Conservation (phyloP, 1,140 invertebrate species). For the Drosophila novamexicana region DNA sequence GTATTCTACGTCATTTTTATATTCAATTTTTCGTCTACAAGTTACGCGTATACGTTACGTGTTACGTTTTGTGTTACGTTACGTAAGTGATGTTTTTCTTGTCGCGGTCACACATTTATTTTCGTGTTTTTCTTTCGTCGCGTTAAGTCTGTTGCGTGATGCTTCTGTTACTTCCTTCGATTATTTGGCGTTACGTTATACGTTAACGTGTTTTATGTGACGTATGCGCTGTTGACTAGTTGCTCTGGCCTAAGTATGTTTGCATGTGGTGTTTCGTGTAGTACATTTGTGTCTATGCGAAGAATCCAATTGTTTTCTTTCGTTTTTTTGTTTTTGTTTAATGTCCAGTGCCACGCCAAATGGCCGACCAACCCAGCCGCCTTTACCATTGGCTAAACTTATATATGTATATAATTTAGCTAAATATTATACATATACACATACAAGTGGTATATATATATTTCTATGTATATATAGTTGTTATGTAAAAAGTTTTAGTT, state of each 20-base stretch:
- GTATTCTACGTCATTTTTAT: neutral
- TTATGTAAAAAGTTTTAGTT: constrained; percentile 56
- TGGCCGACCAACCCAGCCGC: constrained; percentile 28
- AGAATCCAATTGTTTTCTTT: neutral
- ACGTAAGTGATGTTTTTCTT: neutral
- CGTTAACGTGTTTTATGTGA: constrained; percentile 5
- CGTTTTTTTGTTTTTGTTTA: neutral
- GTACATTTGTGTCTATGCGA: neutral
- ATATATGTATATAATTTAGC: constrained; percentile 68
- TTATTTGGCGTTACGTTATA: constrained; percentile 16
- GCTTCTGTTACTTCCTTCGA: neutral
- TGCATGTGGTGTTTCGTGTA: neutral
- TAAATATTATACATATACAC: constrained; percentile 59
- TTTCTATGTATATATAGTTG: constrained; percentile 36
- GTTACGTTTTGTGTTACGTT: neutral
- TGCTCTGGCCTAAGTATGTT: constrained; percentile 8
- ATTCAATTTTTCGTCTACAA: too few relatives aligned
- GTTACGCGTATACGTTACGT: too few relatives aligned
- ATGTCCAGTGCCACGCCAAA: constrained; percentile 32
- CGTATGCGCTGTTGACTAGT: constrained; percentile 40
- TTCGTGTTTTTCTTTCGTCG: neutral
- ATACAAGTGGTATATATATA: constrained; percentile 6
- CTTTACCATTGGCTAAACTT: constrained; percentile 51
- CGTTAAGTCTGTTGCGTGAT: neutral
- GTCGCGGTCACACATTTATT: too few relatives aligned